Percentiles rank a stretch among this genome's conserved stretches.
Evolutionary conservation across 2,888 invertebrate genomes (phyloP).

Genomic region (Coelinius sp.): DNA sequence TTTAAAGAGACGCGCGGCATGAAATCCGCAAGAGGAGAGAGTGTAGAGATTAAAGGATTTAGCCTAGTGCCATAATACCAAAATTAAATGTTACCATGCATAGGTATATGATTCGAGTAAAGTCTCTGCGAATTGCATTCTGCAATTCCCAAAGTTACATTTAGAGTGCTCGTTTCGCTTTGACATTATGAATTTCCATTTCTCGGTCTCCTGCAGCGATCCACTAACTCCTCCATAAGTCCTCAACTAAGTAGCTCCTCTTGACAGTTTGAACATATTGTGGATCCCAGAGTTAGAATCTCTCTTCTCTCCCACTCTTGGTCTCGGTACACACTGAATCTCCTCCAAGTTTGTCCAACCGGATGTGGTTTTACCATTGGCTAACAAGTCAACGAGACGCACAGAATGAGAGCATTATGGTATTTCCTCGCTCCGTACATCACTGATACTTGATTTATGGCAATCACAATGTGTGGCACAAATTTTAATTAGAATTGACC

Average conservation of each 20-base stretch:
- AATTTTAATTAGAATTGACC: too few relatives aligned
- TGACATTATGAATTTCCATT: constrained; percentile 55
- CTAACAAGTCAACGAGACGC: constrained; percentile 22
- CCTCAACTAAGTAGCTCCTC: constrained; percentile 48
- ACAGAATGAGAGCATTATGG: too few relatives aligned
- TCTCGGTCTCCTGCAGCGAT: constrained; percentile 48
- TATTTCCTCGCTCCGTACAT: too few relatives aligned
- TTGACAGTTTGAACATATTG: constrained; percentile 49
- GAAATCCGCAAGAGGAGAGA: not conserved
- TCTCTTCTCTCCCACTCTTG: constrained; percentile 31
- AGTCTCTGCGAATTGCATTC: constrained; percentile 16
- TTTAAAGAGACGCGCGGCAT: not conserved
- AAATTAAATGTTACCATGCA: constrained; percentile 19
- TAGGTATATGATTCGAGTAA: constrained; percentile 28
- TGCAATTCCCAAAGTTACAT: constrained; percentile 20
- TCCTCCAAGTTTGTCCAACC: constrained; percentile 52
- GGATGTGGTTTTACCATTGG: constrained; percentile 55
- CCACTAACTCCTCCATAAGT: constrained; percentile 46
- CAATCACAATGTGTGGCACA: too few relatives aligned
- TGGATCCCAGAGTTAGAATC: constrained; percentile 50
- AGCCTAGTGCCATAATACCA: constrained; percentile 8
- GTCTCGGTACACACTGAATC: constrained; percentile 43
- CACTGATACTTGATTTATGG: too few relatives aligned
- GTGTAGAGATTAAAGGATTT: constrained; percentile 7
- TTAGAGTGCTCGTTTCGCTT: constrained; percentile 42